A percentile compares a stretch with the other conserved stretches of the same genome.
Evolutionary conservation across 2,113 vertebrate species (phyloP).

Genomic region (Platichthys flesus): DNA sequence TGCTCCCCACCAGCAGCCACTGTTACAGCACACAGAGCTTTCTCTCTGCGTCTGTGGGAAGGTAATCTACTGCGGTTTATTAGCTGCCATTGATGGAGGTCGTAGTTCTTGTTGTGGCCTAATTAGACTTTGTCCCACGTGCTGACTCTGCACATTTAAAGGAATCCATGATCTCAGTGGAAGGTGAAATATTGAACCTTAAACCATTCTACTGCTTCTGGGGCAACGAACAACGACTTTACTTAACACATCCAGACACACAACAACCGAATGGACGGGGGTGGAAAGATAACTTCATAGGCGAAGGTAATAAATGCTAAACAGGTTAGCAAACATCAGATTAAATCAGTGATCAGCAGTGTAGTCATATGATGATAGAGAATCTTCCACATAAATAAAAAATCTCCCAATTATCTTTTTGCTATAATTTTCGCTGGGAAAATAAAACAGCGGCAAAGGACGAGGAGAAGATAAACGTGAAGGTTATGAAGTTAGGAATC

Average conservation of each 20-base stretch:
- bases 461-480: not conserved
- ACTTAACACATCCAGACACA: no score
- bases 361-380: not conserved
- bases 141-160: not conserved
- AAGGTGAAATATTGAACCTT: not conserved
- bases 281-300: no score
- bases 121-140: constrained; percentile 2
- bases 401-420: not conserved
- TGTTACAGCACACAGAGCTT: constrained; percentile 3
- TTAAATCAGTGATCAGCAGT: no score
- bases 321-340: no score
- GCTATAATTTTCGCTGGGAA: no score
- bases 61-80: not conserved
- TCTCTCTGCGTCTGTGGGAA: not conserved
- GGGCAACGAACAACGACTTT: no score
- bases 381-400: no score
- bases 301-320: no score
- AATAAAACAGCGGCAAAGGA: no score
- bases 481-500: no score
- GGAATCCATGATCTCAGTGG: not conserved
- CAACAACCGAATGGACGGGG: no score
- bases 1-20: constrained; percentile 29
- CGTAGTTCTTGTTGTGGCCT: not conserved
- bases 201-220: not conserved
- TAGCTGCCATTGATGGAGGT: constrained; percentile 2